Percentiles rank a stretch among this genome's conserved stretches.
Evolutionary conservation across 2,888 invertebrate species (phyloP).

Genomic region (Pollenia amentaria): DNA sequence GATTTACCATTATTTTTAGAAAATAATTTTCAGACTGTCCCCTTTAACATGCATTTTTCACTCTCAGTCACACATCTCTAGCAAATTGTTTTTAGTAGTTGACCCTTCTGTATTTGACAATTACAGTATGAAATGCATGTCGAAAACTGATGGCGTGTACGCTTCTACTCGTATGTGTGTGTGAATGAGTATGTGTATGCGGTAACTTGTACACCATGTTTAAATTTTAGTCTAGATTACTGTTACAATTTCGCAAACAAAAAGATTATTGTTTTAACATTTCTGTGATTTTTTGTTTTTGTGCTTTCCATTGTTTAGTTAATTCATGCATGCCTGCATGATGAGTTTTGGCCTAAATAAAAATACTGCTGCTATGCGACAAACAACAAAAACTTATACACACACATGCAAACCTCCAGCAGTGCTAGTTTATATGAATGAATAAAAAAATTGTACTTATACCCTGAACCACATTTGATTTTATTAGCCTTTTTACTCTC

Average conservation of each 20-base stretch:
- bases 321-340: conserved; percentile 64
- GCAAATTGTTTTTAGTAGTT: neutral
- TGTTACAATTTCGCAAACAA: conserved; percentile 65
- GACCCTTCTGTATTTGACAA: conserved; percentile 47
- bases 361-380: conserved; percentile 65
- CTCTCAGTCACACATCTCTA: no score
- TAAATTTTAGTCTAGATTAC: conserved; percentile 60
- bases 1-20: neutral
- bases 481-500: conserved; percentile 53
- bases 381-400: conserved; percentile 46
- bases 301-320: conserved; percentile 39
- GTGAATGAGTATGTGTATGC: neutral
- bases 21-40: neutral
- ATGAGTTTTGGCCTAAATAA: conserved; percentile 65
- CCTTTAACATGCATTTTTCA: neutral
- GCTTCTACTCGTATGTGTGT: neutral
- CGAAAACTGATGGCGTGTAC: neutral
- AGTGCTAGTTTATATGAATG: neutral
- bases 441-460: neutral
- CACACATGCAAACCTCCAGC: neutral
- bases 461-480: conserved; percentile 60
- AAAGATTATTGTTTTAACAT: conserved; percentile 65
- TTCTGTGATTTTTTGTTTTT: conserved; percentile 20
- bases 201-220: conserved; percentile 28
- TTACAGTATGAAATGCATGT: conserved; percentile 25